A percentile compares a stretch with the other conserved stretches of the same genome.
These are phyloP conservation scores for Hyposoter didymator DNA, from an alignment of 2,888 invertebrate species.

Conservation along the genomic window DNA sequence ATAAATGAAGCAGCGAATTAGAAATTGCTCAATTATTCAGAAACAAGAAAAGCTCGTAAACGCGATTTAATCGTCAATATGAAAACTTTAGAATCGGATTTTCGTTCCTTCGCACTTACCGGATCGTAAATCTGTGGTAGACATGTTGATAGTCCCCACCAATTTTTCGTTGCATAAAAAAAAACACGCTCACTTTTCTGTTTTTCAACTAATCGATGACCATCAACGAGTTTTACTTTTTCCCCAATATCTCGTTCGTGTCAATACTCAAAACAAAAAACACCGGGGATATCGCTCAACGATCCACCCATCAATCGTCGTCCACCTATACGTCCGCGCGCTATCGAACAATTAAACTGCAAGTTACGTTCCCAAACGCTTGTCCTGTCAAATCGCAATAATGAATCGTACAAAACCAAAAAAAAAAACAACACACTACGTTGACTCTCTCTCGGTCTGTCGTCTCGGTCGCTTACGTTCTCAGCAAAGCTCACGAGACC, in stretches of 20 bases:
- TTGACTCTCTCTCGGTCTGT: conserved; percentile 28
- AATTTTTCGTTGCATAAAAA: neutral
- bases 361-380: neutral
- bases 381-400: neutral
- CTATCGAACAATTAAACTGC: neutral
- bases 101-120: conserved; percentile 40
- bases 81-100: neutral
- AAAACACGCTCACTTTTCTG: neutral
- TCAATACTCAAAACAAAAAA: conserved; percentile 16
- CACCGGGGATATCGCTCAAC: conserved; percentile 43
- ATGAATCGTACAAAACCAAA: conserved; percentile 2
- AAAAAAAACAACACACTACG: conserved; percentile 20
- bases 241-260: conserved; percentile 17
- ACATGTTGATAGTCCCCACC: conserved; percentile 38
- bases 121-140: conserved; percentile 51
- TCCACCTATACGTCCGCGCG: conserved; percentile 3
- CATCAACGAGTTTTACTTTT: conserved; percentile 8
- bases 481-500: conserved; percentile 58
- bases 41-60: neutral
- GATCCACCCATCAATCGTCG: conserved; percentile 51
- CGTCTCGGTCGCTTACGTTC: conserved; percentile 60
- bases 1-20: neutral
- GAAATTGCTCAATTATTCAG: neutral
- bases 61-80: neutral
- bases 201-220: neutral